phyloP scores from a whole-genome alignment of 2,888 invertebrate species.

The Amblyjoppa fuscipennis region DNA sequence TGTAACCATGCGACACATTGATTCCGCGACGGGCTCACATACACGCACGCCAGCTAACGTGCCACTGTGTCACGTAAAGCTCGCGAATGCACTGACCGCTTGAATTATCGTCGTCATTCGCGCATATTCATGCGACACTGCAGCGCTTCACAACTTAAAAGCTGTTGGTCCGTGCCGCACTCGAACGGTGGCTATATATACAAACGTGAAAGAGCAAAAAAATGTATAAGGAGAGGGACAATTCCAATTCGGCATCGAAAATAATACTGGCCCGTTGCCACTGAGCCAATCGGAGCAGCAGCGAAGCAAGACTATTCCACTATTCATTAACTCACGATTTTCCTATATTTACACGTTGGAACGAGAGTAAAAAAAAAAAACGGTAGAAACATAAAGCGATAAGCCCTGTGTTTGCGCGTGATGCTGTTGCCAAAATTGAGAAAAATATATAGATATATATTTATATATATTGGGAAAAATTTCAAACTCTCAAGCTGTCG shows the following conservation, averaged over 20 bases:
- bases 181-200: not conserved
- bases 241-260: constrained; percentile 51
- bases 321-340: constrained; percentile 19
- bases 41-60: not conserved
- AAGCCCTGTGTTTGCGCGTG: not conserved
- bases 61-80: constrained; percentile 5
- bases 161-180: constrained; percentile 19
- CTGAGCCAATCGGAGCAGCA: constrained; percentile 8
- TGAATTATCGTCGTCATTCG: constrained; percentile 39
- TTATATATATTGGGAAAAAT: not conserved
- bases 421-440: not conserved
- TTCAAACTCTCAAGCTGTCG: not conserved
- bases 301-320: not conserved
- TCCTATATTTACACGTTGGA: constrained; percentile 8
- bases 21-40: not conserved
- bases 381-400: not conserved
- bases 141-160: not conserved
- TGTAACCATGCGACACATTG: constrained; percentile 25
- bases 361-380: constrained; percentile 2
- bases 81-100: constrained; percentile 12
- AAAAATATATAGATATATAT: not conserved
- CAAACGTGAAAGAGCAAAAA: not conserved
- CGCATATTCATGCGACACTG: constrained; percentile 2
- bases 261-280: constrained; percentile 63
- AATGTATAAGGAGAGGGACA: constrained; percentile 9